Conservation (phyloP, 2,797 vertebrate species). For the Phataginus tricuspis region DNA sequence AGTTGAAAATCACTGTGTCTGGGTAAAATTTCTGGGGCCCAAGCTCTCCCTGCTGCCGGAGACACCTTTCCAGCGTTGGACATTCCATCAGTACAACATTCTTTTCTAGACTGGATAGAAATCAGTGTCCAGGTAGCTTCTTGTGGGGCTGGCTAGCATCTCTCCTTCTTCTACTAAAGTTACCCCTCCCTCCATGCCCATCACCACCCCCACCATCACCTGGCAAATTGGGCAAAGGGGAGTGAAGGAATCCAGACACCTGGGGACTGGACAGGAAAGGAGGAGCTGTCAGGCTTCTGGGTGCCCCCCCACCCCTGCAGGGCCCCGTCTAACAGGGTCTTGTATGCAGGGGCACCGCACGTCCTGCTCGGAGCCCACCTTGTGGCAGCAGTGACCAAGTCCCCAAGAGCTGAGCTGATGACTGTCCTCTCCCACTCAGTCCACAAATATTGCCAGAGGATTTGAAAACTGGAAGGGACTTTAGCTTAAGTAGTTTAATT, state of each 20-base stretch:
- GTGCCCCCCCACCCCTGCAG: no score
- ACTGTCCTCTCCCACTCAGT: background rate
- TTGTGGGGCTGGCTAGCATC: background rate
- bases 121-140: background rate
- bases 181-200: background rate
- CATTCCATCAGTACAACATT: background rate
- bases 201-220: background rate
- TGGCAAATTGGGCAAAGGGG: background rate
- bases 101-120: background rate
- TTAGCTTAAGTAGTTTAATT: slow-evolving; percentile 16
- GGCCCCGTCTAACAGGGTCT: background rate
- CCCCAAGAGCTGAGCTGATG: background rate
- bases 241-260: background rate
- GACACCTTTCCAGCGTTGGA: background rate
- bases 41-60: background rate
- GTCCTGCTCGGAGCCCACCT: background rate
- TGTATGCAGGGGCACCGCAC: background rate
- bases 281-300: background rate
- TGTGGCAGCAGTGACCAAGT: no score
- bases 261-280: background rate
- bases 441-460: background rate
- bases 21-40: background rate
- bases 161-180: background rate
- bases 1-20: background rate
- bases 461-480: slow-evolving; percentile 7